A percentile compares a stretch with the other conserved stretches of the same genome.
These are phyloP conservation scores for Macrocentrus cingulum DNA, from an alignment of 1,140 invertebrate genomes.

Conservation along the genomic window DNA sequence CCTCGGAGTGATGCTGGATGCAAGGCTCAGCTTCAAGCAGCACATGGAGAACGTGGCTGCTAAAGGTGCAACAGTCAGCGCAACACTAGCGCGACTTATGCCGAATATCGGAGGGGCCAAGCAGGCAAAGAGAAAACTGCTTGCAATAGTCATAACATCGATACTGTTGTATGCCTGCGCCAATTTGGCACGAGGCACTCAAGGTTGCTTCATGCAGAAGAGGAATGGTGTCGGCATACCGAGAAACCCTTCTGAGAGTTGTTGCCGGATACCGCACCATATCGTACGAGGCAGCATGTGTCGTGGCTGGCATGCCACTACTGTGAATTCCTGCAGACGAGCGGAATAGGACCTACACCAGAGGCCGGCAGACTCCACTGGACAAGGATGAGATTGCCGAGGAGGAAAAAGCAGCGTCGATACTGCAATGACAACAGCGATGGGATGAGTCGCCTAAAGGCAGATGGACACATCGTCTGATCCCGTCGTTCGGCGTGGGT, in stretches of 20 bases:
- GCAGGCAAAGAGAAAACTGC: constrained; percentile 10
- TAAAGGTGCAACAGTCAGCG: not conserved
- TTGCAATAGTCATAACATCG: constrained; percentile 1
- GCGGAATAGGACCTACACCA: not conserved
- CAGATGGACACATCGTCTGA: not conserved
- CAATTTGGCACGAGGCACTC: not conserved
- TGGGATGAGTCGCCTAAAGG: not conserved
- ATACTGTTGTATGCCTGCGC: not conserved
- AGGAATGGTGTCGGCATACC: not conserved
- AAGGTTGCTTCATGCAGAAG: not conserved
- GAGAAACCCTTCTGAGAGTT: too few relatives aligned
- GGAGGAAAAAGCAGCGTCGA: not conserved
- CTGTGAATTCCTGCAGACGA: not conserved
- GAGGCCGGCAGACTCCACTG: not conserved
- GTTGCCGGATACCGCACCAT: too few relatives aligned
- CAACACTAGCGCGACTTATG: constrained; percentile 6
- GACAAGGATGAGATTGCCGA: not conserved
- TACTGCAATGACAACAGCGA: too few relatives aligned
- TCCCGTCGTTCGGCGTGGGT: too few relatives aligned
- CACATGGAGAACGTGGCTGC: not conserved
- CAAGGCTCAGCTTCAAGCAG: too few relatives aligned
- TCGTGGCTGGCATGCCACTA: not conserved
- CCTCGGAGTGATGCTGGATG: too few relatives aligned
- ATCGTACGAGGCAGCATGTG: not conserved
- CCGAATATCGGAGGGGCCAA: too few relatives aligned